phyloP scores from a whole-genome alignment of 2,113 vertebrate species.

The Xiphorhynchus elegans region DNA sequence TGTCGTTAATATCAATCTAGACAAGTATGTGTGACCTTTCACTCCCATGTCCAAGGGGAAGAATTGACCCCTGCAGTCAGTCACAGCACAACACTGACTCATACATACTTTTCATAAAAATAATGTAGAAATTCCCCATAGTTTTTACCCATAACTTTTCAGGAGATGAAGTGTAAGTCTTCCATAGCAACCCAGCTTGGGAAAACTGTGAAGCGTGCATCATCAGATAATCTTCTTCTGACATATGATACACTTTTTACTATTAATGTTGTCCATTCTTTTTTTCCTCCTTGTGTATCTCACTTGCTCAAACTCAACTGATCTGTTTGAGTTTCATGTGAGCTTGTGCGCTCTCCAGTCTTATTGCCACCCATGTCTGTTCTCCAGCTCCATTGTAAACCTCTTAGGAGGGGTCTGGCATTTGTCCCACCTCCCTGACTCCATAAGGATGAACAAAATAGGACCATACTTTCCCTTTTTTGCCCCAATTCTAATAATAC shows the following conservation, averaged over 20 bases:
- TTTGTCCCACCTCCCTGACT: background rate
- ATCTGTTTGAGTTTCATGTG: background rate
- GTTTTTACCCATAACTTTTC: slow-evolving; percentile 43
- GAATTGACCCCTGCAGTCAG: slow-evolving; percentile 11
- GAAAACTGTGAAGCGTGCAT: slow-evolving; percentile 24
- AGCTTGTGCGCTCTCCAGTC: background rate
- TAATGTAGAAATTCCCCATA: slow-evolving; percentile 52
- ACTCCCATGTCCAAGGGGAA: slow-evolving; percentile 36
- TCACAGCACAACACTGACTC: slow-evolving; percentile 49
- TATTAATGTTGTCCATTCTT: background rate
- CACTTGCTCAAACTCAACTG: background rate
- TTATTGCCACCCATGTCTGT: background rate
- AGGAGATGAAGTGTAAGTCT: slow-evolving; percentile 19
- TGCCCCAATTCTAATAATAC: background rate
- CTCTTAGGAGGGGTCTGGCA: background rate
- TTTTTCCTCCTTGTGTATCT: background rate
- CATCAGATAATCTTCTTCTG: slow-evolving; percentile 22
- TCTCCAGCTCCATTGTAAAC: background rate
- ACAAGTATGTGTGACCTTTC: slow-evolving; percentile 48
- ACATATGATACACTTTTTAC: background rate
- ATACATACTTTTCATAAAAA: slow-evolving; percentile 57
- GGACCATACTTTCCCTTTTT: background rate
- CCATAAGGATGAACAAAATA: background rate
- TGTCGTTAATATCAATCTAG: slow-evolving; percentile 42
- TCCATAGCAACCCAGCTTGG: slow-evolving; percentile 38